Evolutionary conservation across 2,888 invertebrate genomes (phyloP).

Genomic region (Heliconius ismenius): DNA sequence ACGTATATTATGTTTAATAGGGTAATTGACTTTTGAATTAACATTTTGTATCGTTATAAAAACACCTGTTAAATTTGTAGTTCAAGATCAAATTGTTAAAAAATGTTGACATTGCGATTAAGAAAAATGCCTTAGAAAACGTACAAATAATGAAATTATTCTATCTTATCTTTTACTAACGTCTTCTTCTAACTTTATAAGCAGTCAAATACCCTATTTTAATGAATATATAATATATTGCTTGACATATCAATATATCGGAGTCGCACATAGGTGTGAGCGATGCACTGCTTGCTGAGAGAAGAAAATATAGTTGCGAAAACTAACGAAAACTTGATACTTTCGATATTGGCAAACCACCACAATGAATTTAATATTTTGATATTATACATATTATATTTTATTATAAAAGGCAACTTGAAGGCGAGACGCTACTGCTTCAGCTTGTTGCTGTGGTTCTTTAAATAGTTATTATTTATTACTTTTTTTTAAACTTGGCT

Average conservation of each 20-base stretch:
- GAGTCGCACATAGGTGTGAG: conserved; percentile 68
- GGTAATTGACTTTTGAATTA: conserved; percentile 37
- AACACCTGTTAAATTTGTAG: conserved; percentile 13
- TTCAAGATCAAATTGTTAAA: background rate
- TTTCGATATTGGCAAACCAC: conserved; percentile 80
- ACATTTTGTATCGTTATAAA: conserved; percentile 17
- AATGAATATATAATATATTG: conserved; percentile 49
- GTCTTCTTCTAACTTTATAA: background rate
- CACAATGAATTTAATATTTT: conserved; percentile 72
- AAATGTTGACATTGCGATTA: conserved; percentile 1
- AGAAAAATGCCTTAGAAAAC: conserved; percentile 13
- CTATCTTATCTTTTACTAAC: background rate
- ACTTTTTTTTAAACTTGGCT: background rate
- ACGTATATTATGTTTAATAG: conserved; percentile 45
- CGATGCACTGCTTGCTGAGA: conserved; percentile 70
- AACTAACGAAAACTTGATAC: conserved; percentile 56
- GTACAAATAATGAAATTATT: conserved; percentile 18
- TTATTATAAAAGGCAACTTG: conserved; percentile 42
- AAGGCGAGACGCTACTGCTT: conserved; percentile 64
- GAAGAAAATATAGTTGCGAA: conserved; percentile 48
- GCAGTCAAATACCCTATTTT: conserved; percentile 42
- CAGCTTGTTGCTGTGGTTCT: conserved; percentile 72
- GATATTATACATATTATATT: conserved; percentile 52
- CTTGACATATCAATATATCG: conserved; percentile 66
- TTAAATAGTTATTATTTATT: conserved; percentile 43